Evolutionary conservation across 1,140 invertebrate genomes (phyloP), one percentile per base, ranked within the genome.

Genomic region (Drosophila nebulosa): DNA sequence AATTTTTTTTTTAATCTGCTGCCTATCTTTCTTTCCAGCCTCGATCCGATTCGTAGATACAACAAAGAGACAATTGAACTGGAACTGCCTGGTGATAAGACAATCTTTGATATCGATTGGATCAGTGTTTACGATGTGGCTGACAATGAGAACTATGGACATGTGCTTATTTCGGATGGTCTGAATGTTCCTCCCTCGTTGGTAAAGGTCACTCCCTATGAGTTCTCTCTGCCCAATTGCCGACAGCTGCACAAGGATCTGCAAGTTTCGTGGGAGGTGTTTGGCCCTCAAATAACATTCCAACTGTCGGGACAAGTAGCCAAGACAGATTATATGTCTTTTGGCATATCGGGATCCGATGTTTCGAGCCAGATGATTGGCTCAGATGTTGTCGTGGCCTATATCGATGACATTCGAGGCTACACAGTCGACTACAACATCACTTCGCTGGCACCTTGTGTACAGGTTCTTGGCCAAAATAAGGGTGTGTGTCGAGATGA

Each of bases 221-320:
- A 92, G 66, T 92, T 94, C 72, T 91, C 93, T 21, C 92, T 97
- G 59, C 96, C 97, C 53, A 97, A 97, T 91, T 98, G 97, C 91
- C 91, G 96, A 73, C 96, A 97, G 91, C 93, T 98, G 4, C 97
- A 98, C 90, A 95, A 95, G 90, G 94, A 96, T 77, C 92, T 96
- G 59, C 96, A 97, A 93, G 93, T 97, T 2, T 95, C 95, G 7
- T 98, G 97, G 97, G 96, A 98, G 90, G 95, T 98, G 3, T 97
- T 97, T 90, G 96, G 97, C 0, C 95, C 95, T n/a, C 95, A 96
- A 89, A 95, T 98, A 53, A 97, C 97, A 1, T 94, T 98, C 60
- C 95, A 98, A 91, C 91, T 98, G 4, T 94, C 95, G n/a, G 97
- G 95, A n/a, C 94, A 95, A 92, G 91, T 93, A 92, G 95, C 89